A percentile compares a stretch with the other conserved stretches of the same genome.
Evolutionary conservation across 2,113 vertebrate genomes (phyloP).

Genomic region (Chitala chitala): DNA sequence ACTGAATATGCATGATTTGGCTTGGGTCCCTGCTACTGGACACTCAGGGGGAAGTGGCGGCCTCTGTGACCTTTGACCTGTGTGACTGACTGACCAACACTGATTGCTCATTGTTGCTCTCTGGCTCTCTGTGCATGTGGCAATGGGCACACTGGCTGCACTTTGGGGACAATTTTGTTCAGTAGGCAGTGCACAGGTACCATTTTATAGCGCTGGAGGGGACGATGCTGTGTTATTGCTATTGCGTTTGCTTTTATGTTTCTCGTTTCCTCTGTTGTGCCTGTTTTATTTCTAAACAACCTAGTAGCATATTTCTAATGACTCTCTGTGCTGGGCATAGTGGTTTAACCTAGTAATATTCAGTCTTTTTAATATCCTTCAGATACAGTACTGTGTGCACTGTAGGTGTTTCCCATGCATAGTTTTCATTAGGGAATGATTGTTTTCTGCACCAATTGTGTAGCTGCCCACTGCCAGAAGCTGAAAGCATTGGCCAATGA

Average conservation of each 20-base stretch:
- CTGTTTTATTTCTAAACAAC: too few species aligned
- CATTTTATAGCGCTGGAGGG: background rate
- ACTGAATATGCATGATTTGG: slow-evolving; percentile 71
- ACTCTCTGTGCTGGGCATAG: background rate
- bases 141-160: too few species aligned
- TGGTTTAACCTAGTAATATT: background rate
- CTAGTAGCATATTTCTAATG: background rate
- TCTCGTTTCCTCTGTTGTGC: background rate
- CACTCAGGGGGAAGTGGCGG: slow-evolving; percentile 34
- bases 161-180: too few species aligned
- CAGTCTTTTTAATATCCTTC: background rate
- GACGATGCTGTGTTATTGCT: background rate
- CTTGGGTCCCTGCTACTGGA: slow-evolving; percentile 42
- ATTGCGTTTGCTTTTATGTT: background rate
- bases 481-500: too few species aligned
- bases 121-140: slow-evolving; percentile 56
- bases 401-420: too few species aligned
- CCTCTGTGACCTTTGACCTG: slow-evolving; percentile 33
- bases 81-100: slow-evolving; percentile 43
- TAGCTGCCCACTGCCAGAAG: too few species aligned
- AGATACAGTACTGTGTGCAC: too few species aligned
- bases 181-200: too few species aligned
- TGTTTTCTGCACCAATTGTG: too few species aligned
- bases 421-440: too few species aligned
- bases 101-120: too few species aligned